Percentiles rank a stretch among this genome's conserved stretches.
These are phyloP conservation scores for Novumbra hubbsi DNA, from an alignment of 2,797 vertebrate genomes.

Conservation along the genomic window DNA sequence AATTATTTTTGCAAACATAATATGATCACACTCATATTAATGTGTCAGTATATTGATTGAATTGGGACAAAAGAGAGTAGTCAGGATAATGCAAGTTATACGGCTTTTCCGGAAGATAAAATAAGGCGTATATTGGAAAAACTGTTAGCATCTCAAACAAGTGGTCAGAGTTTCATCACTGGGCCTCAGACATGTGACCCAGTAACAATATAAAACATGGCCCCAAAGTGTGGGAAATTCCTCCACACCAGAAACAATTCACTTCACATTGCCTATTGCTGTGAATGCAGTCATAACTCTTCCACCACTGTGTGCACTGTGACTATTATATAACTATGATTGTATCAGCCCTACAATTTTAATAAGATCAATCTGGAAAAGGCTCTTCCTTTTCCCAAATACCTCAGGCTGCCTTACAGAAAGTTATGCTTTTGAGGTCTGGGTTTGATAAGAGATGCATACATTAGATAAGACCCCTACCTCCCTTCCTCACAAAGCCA, in stretches of 20 bases:
- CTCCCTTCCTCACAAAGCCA: constrained; percentile 21
- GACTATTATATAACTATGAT: constrained; percentile 36
- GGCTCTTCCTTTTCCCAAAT: constrained; percentile 52
- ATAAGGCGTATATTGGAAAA: not conserved
- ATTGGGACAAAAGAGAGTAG: too few relatives aligned
- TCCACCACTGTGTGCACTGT: constrained; percentile 13
- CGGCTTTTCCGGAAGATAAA: not conserved
- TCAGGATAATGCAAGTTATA: too few relatives aligned
- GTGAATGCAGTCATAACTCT: not conserved
- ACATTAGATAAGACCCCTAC: constrained; percentile 26
- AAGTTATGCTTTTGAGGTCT: constrained; percentile 40
- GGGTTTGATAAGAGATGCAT: constrained; percentile 51
- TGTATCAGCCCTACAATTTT: constrained; percentile 36
- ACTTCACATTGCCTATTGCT: not conserved
- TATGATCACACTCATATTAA: too few relatives aligned
- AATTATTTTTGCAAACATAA: too few relatives aligned
- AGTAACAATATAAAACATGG: not conserved
- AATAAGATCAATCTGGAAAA: constrained; percentile 35
- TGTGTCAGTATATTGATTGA: too few relatives aligned
- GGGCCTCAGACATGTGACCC: not conserved
- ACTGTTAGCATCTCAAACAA: not conserved
- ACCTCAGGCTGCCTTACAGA: constrained; percentile 39
- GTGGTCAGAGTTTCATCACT: not conserved
- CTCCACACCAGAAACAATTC: not conserved
- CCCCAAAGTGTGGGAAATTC: not conserved